These are phyloP conservation scores for Rafetus swinhoei DNA, from an alignment of 2,113 vertebrate species.

Conservation along the genomic window DNA sequence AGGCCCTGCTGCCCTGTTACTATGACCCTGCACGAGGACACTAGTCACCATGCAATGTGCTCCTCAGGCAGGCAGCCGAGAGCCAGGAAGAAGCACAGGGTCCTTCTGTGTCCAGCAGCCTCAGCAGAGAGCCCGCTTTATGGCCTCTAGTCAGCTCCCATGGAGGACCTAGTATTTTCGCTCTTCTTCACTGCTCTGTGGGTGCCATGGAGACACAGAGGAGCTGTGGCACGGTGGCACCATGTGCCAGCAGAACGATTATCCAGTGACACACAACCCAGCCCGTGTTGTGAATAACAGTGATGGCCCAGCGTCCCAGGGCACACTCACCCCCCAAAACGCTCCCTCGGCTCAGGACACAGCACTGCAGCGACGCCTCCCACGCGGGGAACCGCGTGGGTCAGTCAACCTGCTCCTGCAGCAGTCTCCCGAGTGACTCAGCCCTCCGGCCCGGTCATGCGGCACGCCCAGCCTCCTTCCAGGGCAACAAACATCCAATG, in stretches of 20 bases:
- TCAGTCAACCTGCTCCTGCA: background rate
- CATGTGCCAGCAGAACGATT: background rate
- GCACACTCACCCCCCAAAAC: background rate
- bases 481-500: background rate
- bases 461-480: background rate
- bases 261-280: background rate
- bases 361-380: background rate
- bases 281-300: background rate
- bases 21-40: background rate
- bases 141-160: too few relatives aligned
- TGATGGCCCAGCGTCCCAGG: too few relatives aligned
- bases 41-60: background rate
- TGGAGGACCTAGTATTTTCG: background rate
- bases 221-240: background rate
- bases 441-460: background rate
- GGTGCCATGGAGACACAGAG: too few relatives aligned
- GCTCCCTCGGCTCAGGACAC: background rate
- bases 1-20: background rate
- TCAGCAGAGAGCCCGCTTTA: background rate
- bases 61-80: background rate
- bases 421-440: background rate
- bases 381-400: background rate
- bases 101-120: background rate
- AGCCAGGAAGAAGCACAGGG: background rate
- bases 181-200: too few relatives aligned